Conservation (phyloP, 2,797 vertebrate genomes). For the Natrix natrix region DNA sequence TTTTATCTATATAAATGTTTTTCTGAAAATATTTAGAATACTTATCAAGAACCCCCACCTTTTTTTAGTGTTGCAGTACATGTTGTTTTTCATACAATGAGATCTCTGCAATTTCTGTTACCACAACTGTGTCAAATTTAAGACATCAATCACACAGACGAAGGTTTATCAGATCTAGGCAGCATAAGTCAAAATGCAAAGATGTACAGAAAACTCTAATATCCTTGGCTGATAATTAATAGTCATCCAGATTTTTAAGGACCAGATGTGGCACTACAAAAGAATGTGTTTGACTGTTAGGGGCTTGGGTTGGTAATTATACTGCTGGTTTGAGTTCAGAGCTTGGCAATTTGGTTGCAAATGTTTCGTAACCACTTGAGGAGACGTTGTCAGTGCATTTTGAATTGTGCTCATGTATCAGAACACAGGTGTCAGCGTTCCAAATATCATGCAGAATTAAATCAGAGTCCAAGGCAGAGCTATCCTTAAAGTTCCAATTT, state of each 20-base stretch:
- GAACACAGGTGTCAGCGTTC: too few species aligned
- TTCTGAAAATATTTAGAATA: neutral
- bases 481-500: too few species aligned
- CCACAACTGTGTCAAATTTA: neutral
- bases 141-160: neutral
- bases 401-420: too few species aligned
- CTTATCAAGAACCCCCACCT: neutral
- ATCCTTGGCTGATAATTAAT: neutral
- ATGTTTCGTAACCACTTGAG: too few species aligned
- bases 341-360: too few species aligned
- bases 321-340: too few species aligned
- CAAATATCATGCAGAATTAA: too few species aligned
- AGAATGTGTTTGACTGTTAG: neutral
- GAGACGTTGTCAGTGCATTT: too few species aligned
- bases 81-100: neutral
- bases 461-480: too few species aligned
- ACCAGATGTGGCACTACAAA: neutral
- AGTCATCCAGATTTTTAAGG: neutral
- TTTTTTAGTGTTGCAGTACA: neutral
- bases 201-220: neutral
- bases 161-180: neutral
- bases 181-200: neutral
- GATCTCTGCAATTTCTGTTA: neutral
- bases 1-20: neutral
- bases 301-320: too few species aligned